Base-by-base conservation (phyloP, 53 echinoderm and acorn worm species). In the Echinarachnius parma region DNA sequence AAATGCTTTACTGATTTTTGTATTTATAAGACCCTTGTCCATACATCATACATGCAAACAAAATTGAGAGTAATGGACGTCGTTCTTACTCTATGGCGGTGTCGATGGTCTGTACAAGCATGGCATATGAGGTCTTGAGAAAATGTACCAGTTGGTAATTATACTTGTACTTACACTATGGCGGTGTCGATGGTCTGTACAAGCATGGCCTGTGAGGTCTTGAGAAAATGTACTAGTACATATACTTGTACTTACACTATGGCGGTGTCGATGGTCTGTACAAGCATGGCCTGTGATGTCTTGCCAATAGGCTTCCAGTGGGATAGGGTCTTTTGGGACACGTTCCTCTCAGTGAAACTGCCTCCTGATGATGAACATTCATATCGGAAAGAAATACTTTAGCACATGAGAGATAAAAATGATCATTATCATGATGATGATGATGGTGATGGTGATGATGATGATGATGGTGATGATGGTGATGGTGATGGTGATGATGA, bases 161-260 rank as follows among this genome's bases (percentile, higher is more conserved):
- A n/a, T n/a, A n/a, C n/a, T n/a, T 15, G 25, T 56, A 69, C 69
- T 69, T 25, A 69, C 69, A 69, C 28, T 15, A 69, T 69, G 69
- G 69, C 69, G 13, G 52, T 69, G 16, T 69, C 69, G 3, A 69
- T 48, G 18, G 53, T 69, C 36, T 69, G 69, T 32, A 69, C 35
- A 21, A 69, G 53, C 16, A 69, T 23, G 20, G 69, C 69, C 35
- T 69, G 52, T 5, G 69, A 69, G 29, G 69, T 21, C 53, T 69
- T 69, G 31, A n/a, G n/a, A n/a, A n/a, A n/a, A n/a, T n/a, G n/a
- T n/a, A n/a, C n/a, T n/a, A n/a, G n/a, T n/a, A n/a, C n/a, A n/a
- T n/a, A n/a, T n/a, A n/a, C n/a, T n/a, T 15, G 25, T 56, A 69
- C 69, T 69, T 25, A 69, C 69, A 69, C 28, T 15, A 69, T 69